Conservation (phyloP, 2,797 vertebrate species). For the Ambastaia sidthimunki region DNA sequence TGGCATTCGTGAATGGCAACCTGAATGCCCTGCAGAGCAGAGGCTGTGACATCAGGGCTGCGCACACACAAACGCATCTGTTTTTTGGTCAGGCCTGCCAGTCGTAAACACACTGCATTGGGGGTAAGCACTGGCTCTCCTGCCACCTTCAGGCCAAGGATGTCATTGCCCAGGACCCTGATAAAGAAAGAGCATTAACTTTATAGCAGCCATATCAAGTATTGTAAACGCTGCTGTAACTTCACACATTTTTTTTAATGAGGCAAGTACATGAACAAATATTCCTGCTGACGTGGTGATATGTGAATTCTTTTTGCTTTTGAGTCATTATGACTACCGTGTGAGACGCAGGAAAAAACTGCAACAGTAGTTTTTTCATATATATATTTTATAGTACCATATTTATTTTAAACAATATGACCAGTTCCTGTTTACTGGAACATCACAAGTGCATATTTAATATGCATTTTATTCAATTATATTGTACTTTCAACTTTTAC, state of each 20-base stretch:
- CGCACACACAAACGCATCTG: conserved; percentile 90
- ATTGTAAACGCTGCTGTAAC: conserved; percentile 23
- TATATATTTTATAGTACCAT: neutral
- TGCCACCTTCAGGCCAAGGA: conserved; percentile 89
- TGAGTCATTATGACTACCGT: conserved; percentile 16
- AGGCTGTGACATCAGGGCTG: conserved; percentile 90
- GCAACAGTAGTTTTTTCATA: no score
- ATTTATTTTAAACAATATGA: neutral
- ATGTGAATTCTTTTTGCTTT: neutral
- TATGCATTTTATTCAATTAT: neutral
- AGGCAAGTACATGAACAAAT: conserved; percentile 20
- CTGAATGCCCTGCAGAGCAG: conserved; percentile 91
- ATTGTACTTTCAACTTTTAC: no score
- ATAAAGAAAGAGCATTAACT: conserved; percentile 44
- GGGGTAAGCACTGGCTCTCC: conserved; percentile 89
- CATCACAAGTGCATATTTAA: neutral
- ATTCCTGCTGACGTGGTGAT: neutral
- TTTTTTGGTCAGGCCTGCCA: conserved; percentile 89
- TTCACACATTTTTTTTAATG: conserved; percentile 32
- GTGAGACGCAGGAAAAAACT: conserved; percentile 14
- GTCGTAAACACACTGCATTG: conserved; percentile 89
- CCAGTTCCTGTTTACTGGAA: no score
- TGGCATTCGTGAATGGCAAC: conserved; percentile 92
- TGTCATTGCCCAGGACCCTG: conserved; percentile 89
- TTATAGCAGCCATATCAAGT: conserved; percentile 42